phyloP scores from a whole-genome alignment of 2,113 vertebrate species.

The Zapornia atra region DNA sequence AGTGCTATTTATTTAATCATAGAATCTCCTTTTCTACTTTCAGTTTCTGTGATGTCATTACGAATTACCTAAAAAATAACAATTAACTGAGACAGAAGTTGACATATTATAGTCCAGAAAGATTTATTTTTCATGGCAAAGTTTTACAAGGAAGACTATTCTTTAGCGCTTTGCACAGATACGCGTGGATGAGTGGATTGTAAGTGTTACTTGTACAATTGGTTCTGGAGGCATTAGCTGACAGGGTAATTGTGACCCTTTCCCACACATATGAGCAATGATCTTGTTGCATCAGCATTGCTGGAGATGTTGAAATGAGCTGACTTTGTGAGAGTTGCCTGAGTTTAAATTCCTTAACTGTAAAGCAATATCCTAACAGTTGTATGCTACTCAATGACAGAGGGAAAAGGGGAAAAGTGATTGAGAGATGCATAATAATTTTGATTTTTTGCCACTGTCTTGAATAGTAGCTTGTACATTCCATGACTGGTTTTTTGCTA shows the following conservation, averaged over 20 bases:
- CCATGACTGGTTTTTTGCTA: not conserved
- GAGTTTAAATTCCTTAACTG: slow-evolving; percentile 55
- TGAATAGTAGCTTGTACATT: not conserved
- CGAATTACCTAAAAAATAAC: not conserved
- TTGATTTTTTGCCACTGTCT: not conserved
- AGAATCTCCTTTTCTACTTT: not conserved
- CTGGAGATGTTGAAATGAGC: slow-evolving; percentile 43
- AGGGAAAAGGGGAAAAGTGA: not conserved
- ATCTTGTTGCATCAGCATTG: slow-evolving; percentile 47
- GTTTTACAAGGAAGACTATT: not conserved
- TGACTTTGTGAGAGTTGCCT: slow-evolving; percentile 46
- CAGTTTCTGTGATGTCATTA: not conserved
- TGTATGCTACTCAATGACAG: not conserved
- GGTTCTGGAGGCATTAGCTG: slow-evolving; percentile 60
- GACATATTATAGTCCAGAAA: not conserved
- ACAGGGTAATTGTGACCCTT: slow-evolving; percentile 5
- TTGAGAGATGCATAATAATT: not conserved
- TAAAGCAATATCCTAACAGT: slow-evolving; percentile 54
- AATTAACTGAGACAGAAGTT: not conserved
- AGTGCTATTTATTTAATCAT: not conserved
- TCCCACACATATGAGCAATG: slow-evolving; percentile 55
- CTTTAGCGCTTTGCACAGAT: not conserved
- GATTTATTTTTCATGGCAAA: not conserved
- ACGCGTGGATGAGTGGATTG: not conserved
- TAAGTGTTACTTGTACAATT: slow-evolving; percentile 52